Percentiles rank a stretch among this genome's conserved stretches.
Evolutionary conservation across 2,797 vertebrate genomes (phyloP).

Genomic region (Sebastes itinus): DNA sequence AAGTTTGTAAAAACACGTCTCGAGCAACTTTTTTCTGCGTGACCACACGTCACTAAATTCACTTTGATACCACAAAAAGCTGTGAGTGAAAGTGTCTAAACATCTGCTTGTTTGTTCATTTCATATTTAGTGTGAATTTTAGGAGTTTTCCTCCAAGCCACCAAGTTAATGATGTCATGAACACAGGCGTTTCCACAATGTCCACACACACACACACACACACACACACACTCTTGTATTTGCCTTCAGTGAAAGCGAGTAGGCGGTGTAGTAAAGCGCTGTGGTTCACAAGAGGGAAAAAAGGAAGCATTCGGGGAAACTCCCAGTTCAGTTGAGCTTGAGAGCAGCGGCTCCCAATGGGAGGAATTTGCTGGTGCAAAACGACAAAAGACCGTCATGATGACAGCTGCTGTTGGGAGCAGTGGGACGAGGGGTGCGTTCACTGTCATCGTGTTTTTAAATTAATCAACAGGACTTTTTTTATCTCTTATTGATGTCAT

Average conservation of each 20-base stretch:
- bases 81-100: not conserved
- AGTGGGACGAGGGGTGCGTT: not conserved
- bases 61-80: not conserved
- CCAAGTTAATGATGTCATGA: not conserved
- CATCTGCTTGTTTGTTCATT: not conserved
- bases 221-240: slow-evolving; percentile 27
- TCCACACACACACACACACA: not conserved
- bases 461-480: too few relatives aligned
- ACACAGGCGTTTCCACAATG: slow-evolving; percentile 6
- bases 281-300: slow-evolving; percentile 17
- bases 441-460: not conserved
- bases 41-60: not conserved
- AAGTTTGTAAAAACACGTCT: not conserved
- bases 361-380: slow-evolving; percentile 63
- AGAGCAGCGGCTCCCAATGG: slow-evolving; percentile 61
- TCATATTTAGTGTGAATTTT: not conserved
- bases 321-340: slow-evolving; percentile 58
- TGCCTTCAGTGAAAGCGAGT: slow-evolving; percentile 34
- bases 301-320: slow-evolving; percentile 63
- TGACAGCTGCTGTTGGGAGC: slow-evolving; percentile 22
- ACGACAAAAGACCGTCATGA: not conserved
- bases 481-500: too few relatives aligned
- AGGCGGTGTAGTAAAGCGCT: slow-evolving; percentile 35
- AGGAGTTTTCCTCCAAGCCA: not conserved
- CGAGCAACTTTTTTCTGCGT: not conserved